These are phyloP conservation scores for Cydia splendana DNA, from an alignment of 1,140 invertebrate genomes.

Conservation along the genomic window DNA sequence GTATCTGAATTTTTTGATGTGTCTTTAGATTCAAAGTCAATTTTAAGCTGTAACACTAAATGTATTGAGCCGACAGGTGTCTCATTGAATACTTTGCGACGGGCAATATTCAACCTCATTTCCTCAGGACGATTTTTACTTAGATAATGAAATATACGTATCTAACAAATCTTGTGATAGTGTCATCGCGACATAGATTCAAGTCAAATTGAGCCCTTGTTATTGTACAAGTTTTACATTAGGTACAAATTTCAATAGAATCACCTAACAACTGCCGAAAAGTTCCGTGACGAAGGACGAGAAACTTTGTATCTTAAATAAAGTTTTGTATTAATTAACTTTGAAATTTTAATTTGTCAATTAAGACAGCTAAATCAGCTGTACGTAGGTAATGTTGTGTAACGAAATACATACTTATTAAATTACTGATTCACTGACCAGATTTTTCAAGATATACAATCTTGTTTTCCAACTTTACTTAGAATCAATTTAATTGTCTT, in stretches of 20 bases:
- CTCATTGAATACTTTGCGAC: too few relatives aligned
- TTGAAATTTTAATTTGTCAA: conserved; percentile 18
- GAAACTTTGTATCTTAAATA: background rate
- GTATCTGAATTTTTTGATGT: too few relatives aligned
- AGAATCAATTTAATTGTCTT: too few relatives aligned
- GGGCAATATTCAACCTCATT: too few relatives aligned
- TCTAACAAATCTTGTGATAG: too few relatives aligned
- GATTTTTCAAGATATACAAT: background rate
- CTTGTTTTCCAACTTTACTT: too few relatives aligned
- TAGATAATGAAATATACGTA: too few relatives aligned
- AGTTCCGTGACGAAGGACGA: background rate
- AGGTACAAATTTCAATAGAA: background rate
- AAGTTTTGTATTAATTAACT: conserved; percentile 9
- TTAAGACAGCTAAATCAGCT: background rate
- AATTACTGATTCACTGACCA: background rate
- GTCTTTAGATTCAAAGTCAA: too few relatives aligned
- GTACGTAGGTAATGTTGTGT: background rate
- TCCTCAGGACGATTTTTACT: too few relatives aligned
- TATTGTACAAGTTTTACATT: background rate
- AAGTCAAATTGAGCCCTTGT: background rate
- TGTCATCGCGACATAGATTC: too few relatives aligned
- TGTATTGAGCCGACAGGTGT: too few relatives aligned
- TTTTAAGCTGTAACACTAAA: too few relatives aligned
- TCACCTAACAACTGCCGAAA: background rate
- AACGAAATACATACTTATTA: background rate